Evolutionary conservation across 2,888 invertebrate genomes (phyloP), one percentile per base, ranked within the genome.

Genomic region (Cepaea hortensis): DNA sequence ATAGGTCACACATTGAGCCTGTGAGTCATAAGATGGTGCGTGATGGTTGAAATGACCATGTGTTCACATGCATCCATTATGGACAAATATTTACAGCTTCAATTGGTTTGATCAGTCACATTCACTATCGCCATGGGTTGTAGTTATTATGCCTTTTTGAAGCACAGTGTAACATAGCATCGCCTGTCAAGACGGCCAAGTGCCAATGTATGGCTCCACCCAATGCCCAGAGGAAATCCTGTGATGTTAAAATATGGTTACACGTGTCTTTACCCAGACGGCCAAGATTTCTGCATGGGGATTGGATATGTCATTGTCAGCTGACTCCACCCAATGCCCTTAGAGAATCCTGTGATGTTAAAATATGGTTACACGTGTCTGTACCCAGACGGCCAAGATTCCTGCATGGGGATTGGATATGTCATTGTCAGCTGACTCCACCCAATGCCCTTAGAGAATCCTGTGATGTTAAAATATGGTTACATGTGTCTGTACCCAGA

Each of bases 401-500:
- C 18, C 18, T 65, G 65, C 65, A 65, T 18, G 65, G 65, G 9
- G 9, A 65, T 15, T 15, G 65, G 18, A 65, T 65, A 9, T 65
- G 9, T 65, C 9, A 9, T 65, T 18, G 18, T 9, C 18, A 15
- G 9, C 13, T 65, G 65, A 65, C 13, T 65, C 18, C 18, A 9
- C 13, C 65, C 18, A 35, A 35, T 35, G 35, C 35, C 35, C 35
- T 35, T 35, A 35, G 13, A 7, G 70, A 70, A 70, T 15, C 20
- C n/a, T 7, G 7, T n/a, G 35, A 35, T 20, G 7, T 70, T 70
- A 20, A 70, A 20, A 35, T 35, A 35, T 35, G 35, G 35, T 35
- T 35, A 35, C 35, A 35, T 35, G 35, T 35, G 35, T 35, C 35
- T n/a, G 35, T 35, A 35, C 81, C 72, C 55, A 96, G 96, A 98